Conservation (phyloP, 2,888 invertebrate genomes). For the Copidosoma aretas region DNA sequence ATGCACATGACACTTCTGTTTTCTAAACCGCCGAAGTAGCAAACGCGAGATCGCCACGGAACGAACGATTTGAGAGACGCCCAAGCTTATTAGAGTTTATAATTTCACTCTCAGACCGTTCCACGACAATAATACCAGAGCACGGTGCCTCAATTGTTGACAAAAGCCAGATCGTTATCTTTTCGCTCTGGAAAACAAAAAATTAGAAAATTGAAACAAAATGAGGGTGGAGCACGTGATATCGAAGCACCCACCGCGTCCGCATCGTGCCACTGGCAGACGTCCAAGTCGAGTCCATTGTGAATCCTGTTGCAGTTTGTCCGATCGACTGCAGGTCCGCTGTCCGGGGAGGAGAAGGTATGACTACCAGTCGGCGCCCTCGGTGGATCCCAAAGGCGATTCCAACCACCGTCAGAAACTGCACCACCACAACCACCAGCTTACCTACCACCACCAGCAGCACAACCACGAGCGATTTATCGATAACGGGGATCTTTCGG, state of each 20-base stretch:
- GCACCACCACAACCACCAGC: too few species aligned
- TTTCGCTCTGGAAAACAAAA: too few species aligned
- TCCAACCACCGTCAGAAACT: background rate
- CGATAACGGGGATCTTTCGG: too few species aligned
- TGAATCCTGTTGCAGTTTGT: slow-evolving; percentile 74
- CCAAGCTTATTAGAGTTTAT: too few species aligned
- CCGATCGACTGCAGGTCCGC: slow-evolving; percentile 73
- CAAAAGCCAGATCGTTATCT: too few species aligned
- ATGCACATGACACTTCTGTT: too few species aligned
- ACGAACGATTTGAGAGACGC: too few species aligned
- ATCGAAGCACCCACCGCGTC: slow-evolving; percentile 44
- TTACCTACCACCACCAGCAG: slow-evolving; percentile 19
- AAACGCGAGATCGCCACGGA: too few species aligned
- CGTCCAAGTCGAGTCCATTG: slow-evolving; percentile 58
- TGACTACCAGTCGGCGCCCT: slow-evolving; percentile 70
- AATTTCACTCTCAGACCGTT: background rate
- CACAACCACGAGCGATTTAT: background rate
- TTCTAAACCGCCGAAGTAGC: too few species aligned
- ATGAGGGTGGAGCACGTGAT: background rate
- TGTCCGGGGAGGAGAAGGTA: slow-evolving; percentile 81
- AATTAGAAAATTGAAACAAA: background rate
- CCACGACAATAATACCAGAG: background rate
- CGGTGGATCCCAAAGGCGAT: slow-evolving; percentile 55
- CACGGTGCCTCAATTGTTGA: too few species aligned
- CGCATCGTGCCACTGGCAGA: slow-evolving; percentile 58